Evolutionary conservation across 2,888 invertebrate genomes (phyloP), one percentile per base, ranked within the genome.

Genomic region (Athalia rosae): DNA sequence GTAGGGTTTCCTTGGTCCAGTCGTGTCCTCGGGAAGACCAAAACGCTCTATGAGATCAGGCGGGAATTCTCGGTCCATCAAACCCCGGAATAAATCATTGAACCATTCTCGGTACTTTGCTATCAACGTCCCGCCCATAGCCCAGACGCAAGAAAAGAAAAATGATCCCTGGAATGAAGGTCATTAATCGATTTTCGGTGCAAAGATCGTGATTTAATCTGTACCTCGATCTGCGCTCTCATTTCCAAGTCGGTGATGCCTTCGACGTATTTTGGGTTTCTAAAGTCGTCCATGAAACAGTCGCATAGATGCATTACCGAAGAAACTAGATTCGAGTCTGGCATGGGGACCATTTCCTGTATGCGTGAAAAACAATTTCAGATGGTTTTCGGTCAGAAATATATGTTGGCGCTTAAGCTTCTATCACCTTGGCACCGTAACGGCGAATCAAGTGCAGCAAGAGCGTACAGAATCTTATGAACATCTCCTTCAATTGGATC

Each of bases 71-170:
- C 95, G 95, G 84, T 96, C 95, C 79, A 96, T 91, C 13, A 98
- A 90, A 8, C 94, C 96, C 76, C 96, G 93, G 76, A 89, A 89
- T 59, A 98, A 87, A 76, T 94, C 87, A 85, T 95, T 96, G 87
- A 98, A 97, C 87, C 94, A 94, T 0, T 92, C 91, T 50, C 97
- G 92, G 81, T 97, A 94, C 11, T 92, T 90, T 3, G 93, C 92
- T 87, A 96, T 94, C 69, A 97, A 87, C 0, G 96, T 95, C 0
- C 95, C 96, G 56, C 98, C 98, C 84, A 98, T 88, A 0, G 97
- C 95, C 98, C 98, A 98, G 81, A 98, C 96, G 80, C 95, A 93
- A 0, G 97, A 94, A 87, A 98, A 98, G 89, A 98, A 95, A 90
- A 98, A 98, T 0, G 96, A 95, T 0, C 98, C 97, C 95, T 95